A percentile compares a stretch with the other conserved stretches of the same genome.
phyloP scores from a whole-genome alignment of 2,888 invertebrate genomes.

The Drosophila flavopinicola region DNA sequence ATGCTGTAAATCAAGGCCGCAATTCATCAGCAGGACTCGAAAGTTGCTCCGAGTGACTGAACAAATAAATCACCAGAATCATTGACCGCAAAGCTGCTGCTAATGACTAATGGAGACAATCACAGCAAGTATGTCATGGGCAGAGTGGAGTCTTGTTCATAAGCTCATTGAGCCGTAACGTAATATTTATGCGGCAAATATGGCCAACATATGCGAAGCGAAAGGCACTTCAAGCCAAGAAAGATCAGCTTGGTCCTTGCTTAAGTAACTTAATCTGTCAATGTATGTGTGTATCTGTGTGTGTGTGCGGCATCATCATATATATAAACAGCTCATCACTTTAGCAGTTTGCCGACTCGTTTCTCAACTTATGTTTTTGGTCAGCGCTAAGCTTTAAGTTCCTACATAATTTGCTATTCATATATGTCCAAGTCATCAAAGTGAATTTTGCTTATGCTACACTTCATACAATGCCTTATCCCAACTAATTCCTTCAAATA shows the following conservation, averaged over 20 bases:
- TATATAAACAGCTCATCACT: conserved; percentile 72
- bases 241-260: conserved; percentile 35
- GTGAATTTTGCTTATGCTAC: conserved; percentile 54
- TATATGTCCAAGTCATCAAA: conserved; percentile 54
- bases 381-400: conserved; percentile 61
- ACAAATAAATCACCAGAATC: conserved; percentile 30
- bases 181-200: conserved; percentile 70
- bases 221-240: conserved; percentile 52
- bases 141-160: conserved; percentile 15
- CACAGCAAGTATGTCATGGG: conserved; percentile 24
- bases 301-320: conserved; percentile 48
- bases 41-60: conserved; percentile 9
- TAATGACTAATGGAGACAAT: conserved; percentile 75
- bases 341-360: conserved; percentile 27
- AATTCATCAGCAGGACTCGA: conserved; percentile 40
- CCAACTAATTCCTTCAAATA: conserved; percentile 33
- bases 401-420: conserved; percentile 71
- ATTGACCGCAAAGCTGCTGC: conserved; percentile 45
- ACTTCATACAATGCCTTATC: conserved; percentile 53
- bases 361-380: conserved; percentile 7
- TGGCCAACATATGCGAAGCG: conserved; percentile 52
- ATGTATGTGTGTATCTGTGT: conserved; percentile 20
- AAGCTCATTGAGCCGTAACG: conserved; percentile 68
- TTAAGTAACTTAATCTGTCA: conserved; percentile 60
- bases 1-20: conserved; percentile 12